Percentiles rank a stretch among this genome's conserved stretches.
Evolutionary conservation across 2,113 vertebrate genomes (phyloP).

Genomic region (Campylorhamphus procurvoides): DNA sequence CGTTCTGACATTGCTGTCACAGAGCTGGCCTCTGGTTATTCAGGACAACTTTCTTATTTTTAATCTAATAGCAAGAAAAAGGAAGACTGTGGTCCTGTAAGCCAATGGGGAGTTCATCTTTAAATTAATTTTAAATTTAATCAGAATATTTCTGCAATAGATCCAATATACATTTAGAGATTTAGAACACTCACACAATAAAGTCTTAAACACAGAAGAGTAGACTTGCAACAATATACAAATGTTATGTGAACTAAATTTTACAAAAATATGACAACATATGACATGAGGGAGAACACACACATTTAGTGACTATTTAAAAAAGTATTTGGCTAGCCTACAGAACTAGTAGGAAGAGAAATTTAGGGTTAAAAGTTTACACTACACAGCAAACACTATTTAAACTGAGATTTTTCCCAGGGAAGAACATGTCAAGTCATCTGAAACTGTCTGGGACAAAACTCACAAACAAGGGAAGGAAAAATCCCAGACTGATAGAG

Average conservation of each 20-base stretch:
- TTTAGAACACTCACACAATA: background rate
- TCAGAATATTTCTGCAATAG: background rate
- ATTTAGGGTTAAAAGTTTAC: constrained; percentile 26
- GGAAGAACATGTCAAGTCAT: background rate
- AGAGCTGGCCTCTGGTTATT: background rate
- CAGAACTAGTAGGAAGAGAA: background rate
- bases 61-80: background rate
- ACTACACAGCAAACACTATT: background rate
- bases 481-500: constrained; percentile 18
- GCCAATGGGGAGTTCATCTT: background rate
- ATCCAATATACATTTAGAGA: background rate
- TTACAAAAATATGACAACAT: constrained; percentile 18
- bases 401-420: constrained; percentile 29
- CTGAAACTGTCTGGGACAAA: constrained; percentile 23
- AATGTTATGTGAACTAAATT: background rate
- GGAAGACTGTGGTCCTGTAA: background rate
- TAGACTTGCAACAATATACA: constrained; percentile 14
- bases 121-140: background rate
- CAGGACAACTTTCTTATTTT: background rate
- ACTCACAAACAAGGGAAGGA: background rate
- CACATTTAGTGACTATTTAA: background rate
- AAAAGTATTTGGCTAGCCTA: background rate
- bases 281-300: background rate
- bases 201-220: background rate
- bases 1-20: background rate